Base-by-base conservation (phyloP, 2,113 vertebrate species). In the Periophthalmodon schlosseri region DNA sequence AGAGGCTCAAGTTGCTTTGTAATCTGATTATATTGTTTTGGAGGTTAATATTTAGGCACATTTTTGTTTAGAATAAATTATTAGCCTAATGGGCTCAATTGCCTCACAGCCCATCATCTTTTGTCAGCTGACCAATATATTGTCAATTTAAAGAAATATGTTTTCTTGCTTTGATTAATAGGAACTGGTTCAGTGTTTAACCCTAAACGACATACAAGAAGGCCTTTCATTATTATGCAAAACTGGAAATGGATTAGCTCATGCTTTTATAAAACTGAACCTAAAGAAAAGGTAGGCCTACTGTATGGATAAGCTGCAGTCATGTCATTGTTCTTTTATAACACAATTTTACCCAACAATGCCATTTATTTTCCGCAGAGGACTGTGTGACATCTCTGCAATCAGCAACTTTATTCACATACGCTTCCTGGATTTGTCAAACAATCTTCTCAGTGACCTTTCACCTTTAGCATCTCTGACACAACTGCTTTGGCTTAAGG, bases 401-500 rank as follows among this genome's bases (percentile, higher is more conserved):
- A 88, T 99, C 0, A 65, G 90, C 74, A 80, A 73, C 76, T 99
- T 93, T 80, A 82, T 96, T 87, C 96, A 99, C 77, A 88, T 99
- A 73, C 95, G 95, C 11, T 98, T 96, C 3, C 92, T 99, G 91
- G 96, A 99, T 80, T 13, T 99, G 69, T 97, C 97, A 44, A 93
- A 93, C 73, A 99, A 99, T 86, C 88, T 91, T 60, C 81, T 99
- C 13, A 84, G 76, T 7, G 96, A 97, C 90, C 89, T 99, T 61
- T 92, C 94, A 18, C 93, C 96, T 0, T 86, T 99, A 86, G 92
- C 90, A 34, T 70, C 68, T 56, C 94, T 99, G 69, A 96, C 90
- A 0, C 94, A 97, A 60, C 91, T 99, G 58, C 94, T 99, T 46
- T 97, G 96, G 96, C 91, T 99, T 73, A 96, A 96, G 87, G 94